Conservation (phyloP, 2,113 vertebrate genomes). For the Gymnorhina tibicen region DNA sequence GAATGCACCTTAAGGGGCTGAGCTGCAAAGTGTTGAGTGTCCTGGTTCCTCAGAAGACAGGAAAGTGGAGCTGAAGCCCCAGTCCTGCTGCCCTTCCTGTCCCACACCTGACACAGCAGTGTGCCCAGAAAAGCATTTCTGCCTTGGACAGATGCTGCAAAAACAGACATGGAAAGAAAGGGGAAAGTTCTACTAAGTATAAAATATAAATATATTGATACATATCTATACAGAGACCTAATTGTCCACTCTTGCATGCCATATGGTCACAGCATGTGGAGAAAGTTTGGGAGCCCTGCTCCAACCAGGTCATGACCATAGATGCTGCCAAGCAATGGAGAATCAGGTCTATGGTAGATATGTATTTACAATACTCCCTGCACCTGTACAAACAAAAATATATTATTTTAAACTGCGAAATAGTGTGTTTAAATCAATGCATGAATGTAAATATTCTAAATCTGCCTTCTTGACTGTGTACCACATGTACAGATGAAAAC, state of each 20-base stretch:
- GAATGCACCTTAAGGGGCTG: not conserved
- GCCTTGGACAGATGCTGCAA: constrained; percentile 56
- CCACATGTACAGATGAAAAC: constrained; percentile 76
- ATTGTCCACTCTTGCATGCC: constrained; percentile 48
- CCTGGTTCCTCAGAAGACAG: not conserved
- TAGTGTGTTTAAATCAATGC: constrained; percentile 79
- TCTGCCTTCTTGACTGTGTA: constrained; percentile 85
- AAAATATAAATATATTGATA: constrained; percentile 52
- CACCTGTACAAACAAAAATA: constrained; percentile 72
- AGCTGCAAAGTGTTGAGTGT: not conserved
- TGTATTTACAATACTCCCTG: constrained; percentile 75
- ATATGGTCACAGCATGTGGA: constrained; percentile 30
- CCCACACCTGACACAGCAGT: not conserved
- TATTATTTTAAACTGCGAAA: constrained; percentile 69
- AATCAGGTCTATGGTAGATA: constrained; percentile 66
- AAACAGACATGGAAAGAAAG: constrained; percentile 69
- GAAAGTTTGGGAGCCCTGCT: constrained; percentile 10
- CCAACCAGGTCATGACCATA: constrained; percentile 45
- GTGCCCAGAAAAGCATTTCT: not conserved
- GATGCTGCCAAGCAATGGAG: constrained; percentile 68
- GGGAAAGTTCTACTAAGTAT: constrained; percentile 12
- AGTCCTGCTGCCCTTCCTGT: not conserved
- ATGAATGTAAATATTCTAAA: constrained; percentile 91
- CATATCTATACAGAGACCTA: constrained; percentile 58
- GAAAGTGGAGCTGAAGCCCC: not conserved